These are phyloP conservation scores for Styela clava DNA, from an alignment of 23 tunicate genomes.

Conservation along the genomic window DNA sequence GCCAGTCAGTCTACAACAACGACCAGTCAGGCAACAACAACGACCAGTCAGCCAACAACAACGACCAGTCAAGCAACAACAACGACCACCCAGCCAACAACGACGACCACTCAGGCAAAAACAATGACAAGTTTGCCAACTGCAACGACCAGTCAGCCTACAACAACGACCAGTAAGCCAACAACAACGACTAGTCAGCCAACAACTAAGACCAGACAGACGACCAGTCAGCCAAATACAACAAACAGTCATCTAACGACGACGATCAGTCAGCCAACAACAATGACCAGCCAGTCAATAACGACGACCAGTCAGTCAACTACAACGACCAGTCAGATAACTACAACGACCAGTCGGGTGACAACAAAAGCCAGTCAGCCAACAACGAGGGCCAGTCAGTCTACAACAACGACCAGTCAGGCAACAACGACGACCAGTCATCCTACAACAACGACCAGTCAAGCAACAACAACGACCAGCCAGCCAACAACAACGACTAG, in stretches of 20 bases:
- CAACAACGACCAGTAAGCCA: not conserved
- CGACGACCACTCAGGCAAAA: not conserved
- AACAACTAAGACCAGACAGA: not conserved
- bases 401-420: not conserved
- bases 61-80: not conserved
- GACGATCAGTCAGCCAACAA: not conserved
- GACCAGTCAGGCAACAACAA: not conserved
- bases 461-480: slow-evolving; percentile 1
- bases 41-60: not conserved
- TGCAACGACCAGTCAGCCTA: not conserved
- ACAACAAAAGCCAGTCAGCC: not conserved
- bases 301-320: not conserved
- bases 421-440: not conserved
- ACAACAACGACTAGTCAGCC: not conserved
- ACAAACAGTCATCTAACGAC: not conserved
- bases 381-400: not conserved
- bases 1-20: not conserved
- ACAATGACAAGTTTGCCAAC: not conserved
- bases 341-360: not conserved
- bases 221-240: not conserved
- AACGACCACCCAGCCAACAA: not conserved
- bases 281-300: not conserved
- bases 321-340: not conserved
- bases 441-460: not conserved
- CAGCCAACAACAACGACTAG: not conserved